phyloP scores from a whole-genome alignment of 1,140 invertebrate species.

The Drosophila mauritiana region DNA sequence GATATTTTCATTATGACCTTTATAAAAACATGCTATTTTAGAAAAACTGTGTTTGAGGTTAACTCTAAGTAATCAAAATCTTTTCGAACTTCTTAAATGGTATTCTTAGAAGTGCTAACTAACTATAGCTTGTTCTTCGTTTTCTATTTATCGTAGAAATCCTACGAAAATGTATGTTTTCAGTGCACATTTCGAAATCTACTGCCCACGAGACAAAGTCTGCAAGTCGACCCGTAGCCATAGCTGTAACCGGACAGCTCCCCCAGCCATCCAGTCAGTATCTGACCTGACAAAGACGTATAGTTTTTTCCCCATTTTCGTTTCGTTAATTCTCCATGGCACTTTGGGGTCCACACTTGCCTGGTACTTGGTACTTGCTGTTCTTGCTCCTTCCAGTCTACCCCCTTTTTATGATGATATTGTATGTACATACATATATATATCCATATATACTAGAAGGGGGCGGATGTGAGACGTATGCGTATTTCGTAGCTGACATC shows the following conservation, averaged over 20 bases:
- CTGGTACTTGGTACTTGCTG: constrained; percentile 47
- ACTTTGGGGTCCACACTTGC: constrained; percentile 60
- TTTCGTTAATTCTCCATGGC: constrained; percentile 70
- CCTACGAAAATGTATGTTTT: neutral
- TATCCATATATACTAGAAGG: neutral
- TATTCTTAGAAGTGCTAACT: too few relatives aligned
- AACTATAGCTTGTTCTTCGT: too few relatives aligned
- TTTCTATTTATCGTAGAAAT: neutral
- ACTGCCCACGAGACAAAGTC: constrained; percentile 62
- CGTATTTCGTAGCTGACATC: constrained; percentile 49
- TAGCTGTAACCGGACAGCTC: constrained; percentile 6
- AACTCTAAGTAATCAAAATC: too few relatives aligned
- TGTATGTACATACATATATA: neutral
- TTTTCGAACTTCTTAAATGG: too few relatives aligned
- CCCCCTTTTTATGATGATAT: constrained; percentile 54
- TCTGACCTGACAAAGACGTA: constrained; percentile 67
- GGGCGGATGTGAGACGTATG: constrained; percentile 56
- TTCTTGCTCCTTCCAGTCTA: constrained; percentile 22
- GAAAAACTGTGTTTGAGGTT: too few relatives aligned
- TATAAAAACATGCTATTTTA: too few relatives aligned
- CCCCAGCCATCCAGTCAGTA: constrained; percentile 1
- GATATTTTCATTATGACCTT: too few relatives aligned
- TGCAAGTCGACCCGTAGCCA: constrained; percentile 48
- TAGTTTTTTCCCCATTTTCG: constrained; percentile 62
- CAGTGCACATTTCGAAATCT: constrained; percentile 59